These are phyloP conservation scores for Aphaenogaster ashmeadi DNA, from an alignment of 1,140 invertebrate genomes.

Conservation along the genomic window DNA sequence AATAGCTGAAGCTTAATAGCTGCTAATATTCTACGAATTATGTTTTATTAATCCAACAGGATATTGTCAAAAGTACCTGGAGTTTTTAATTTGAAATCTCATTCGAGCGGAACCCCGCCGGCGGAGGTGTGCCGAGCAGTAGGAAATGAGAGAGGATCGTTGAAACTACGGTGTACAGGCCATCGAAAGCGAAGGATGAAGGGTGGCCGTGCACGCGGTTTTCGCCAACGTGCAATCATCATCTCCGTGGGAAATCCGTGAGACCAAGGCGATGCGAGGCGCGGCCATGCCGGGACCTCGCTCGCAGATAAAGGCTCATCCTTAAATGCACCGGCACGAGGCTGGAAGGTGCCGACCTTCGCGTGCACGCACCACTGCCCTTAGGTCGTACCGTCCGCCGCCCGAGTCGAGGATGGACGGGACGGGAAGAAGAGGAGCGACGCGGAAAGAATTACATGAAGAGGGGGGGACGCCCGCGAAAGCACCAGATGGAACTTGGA, in stretches of 20 bases:
- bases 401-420: constrained; percentile 64
- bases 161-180: not conserved
- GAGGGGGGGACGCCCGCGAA: constrained; percentile 65
- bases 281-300: constrained; percentile 30
- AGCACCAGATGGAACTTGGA: constrained; percentile 70
- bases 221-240: constrained; percentile 72
- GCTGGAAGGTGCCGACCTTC: constrained; percentile 72
- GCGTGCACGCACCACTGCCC: constrained; percentile 79
- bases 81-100: constrained; percentile 14
- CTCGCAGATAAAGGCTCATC: constrained; percentile 27
- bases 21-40: not conserved
- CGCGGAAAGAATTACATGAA: constrained; percentile 56
- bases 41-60: not conserved
- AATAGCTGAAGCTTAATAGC: not conserved
- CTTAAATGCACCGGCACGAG: constrained; percentile 57
- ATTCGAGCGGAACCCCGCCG: not conserved
- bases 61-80: not conserved
- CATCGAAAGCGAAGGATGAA: constrained; percentile 62
- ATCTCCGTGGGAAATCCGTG: constrained; percentile 83
- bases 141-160: constrained; percentile 22
- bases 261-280: constrained; percentile 50
- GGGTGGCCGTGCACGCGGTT: constrained; percentile 58
- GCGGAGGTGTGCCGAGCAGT: not conserved
- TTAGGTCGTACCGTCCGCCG: constrained; percentile 79
- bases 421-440: constrained; percentile 50